Evolutionary conservation across 1,140 invertebrate genomes (phyloP).

Genomic region (Lepidotrigona ventralis): DNA sequence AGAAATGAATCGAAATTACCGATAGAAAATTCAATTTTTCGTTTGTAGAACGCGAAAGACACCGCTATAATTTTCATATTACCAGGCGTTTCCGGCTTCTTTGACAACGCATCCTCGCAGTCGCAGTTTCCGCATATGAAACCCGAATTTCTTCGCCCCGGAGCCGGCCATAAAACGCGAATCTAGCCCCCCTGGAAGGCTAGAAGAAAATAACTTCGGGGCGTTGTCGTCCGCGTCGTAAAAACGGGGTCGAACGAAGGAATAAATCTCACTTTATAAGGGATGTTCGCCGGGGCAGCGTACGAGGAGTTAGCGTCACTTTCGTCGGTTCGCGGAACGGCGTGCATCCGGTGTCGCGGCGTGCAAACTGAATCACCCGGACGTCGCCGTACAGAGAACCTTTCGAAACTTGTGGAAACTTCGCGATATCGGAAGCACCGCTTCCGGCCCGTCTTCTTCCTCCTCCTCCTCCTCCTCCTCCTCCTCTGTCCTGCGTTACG

Average conservation of each 20-base stretch:
- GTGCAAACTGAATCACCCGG: slow-evolving; percentile 6
- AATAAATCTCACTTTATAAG: slow-evolving; percentile 44
- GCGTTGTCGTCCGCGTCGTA: neutral
- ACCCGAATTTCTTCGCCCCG: neutral
- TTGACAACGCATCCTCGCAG: too few relatives aligned
- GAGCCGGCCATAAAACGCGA: neutral
- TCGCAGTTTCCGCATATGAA: neutral
- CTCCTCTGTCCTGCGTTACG: neutral
- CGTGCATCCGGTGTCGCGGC: neutral
- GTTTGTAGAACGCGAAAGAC: too few relatives aligned
- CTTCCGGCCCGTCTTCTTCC: neutral
- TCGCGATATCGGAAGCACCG: neutral
- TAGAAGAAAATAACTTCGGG: neutral
- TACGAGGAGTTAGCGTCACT: slow-evolving; percentile 45
- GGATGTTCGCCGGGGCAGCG: slow-evolving; percentile 18
- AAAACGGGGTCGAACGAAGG: neutral
- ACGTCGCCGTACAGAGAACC: neutral
- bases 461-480: neutral
- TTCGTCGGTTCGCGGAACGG: slow-evolving; percentile 19
- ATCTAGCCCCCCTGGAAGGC: neutral
- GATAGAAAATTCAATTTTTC: too few relatives aligned
- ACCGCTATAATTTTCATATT: neutral
- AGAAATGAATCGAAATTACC: too few relatives aligned
- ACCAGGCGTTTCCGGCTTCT: neutral
- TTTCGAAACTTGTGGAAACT: slow-evolving; percentile 34